Evolutionary conservation across 2,113 vertebrate species (phyloP).

Genomic region (Hydrochoerus hydrochaeris): DNA sequence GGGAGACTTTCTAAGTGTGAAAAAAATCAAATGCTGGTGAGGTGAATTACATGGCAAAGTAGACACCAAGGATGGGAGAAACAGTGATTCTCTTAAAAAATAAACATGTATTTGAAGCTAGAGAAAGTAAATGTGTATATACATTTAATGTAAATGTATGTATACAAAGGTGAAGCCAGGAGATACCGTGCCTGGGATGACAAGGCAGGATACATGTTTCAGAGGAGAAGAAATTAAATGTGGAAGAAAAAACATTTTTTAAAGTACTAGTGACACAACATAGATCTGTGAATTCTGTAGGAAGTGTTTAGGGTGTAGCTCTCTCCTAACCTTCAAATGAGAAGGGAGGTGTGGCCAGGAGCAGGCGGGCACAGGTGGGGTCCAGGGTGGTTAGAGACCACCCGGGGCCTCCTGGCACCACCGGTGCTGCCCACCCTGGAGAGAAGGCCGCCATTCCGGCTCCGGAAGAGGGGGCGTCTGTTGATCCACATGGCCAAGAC

Average conservation of each 20-base stretch:
- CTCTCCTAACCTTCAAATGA: neutral
- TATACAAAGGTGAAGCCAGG: neutral
- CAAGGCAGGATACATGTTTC: neutral
- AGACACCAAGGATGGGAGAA: neutral
- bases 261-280: neutral
- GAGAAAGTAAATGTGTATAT: neutral
- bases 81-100: neutral
- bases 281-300: neutral
- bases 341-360: neutral
- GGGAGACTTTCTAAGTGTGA: neutral
- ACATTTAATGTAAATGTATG: neutral
- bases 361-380: too few relatives aligned
- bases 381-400: rapidly evolving
- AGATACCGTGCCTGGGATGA: neutral
- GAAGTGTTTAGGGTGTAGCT: neutral
- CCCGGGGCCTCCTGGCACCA: neutral
- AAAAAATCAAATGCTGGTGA: neutral
- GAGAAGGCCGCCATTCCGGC: rapidly evolving
- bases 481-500: neutral
- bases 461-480: neutral
- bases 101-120: neutral
- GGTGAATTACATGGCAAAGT: neutral
- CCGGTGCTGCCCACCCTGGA: neutral
- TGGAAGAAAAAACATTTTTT: neutral
- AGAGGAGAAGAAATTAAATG: neutral